Percentiles rank a stretch among this genome's conserved stretches.
These are phyloP conservation scores for Diaphora mendica DNA, from an alignment of 2,888 invertebrate species.

Conservation along the genomic window DNA sequence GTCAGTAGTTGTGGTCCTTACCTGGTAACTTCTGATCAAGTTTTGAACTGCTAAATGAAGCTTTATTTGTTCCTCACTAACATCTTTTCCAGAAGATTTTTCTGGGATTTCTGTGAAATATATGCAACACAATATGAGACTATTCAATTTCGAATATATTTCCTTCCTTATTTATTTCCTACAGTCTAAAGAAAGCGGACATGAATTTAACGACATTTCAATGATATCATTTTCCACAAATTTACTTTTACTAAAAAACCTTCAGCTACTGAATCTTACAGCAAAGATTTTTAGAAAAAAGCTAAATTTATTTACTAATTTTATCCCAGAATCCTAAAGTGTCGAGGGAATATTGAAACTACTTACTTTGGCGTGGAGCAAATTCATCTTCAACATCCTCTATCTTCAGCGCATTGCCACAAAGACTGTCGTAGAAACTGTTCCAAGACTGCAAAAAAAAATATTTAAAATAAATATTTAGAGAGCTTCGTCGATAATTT, in stretches of 20 bases:
- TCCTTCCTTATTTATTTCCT: neutral
- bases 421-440: slow-evolving; percentile 73
- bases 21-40: slow-evolving; percentile 89
- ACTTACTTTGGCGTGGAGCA: slow-evolving; percentile 55
- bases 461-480: neutral
- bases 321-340: too few species aligned
- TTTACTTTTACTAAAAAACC: neutral
- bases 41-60: slow-evolving; percentile 89
- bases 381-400: slow-evolving; percentile 77
- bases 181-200: neutral
- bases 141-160: neutral
- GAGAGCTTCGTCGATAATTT: neutral
- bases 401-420: slow-evolving; percentile 68
- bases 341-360: neutral
- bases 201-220: neutral
- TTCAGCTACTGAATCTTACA: neutral
- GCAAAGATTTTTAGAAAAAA: too few species aligned
- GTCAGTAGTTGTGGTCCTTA: slow-evolving; percentile 28
- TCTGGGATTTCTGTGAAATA: slow-evolving; percentile 29
- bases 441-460: slow-evolving; percentile 74
- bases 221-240: neutral
- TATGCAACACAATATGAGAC: neutral
- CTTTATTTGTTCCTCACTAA: slow-evolving; percentile 57
- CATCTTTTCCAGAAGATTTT: slow-evolving; percentile 22
- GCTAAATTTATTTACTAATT: neutral